phyloP scores from a whole-genome alignment of 2,888 invertebrate genomes.

The Zeuzera pyrina region DNA sequence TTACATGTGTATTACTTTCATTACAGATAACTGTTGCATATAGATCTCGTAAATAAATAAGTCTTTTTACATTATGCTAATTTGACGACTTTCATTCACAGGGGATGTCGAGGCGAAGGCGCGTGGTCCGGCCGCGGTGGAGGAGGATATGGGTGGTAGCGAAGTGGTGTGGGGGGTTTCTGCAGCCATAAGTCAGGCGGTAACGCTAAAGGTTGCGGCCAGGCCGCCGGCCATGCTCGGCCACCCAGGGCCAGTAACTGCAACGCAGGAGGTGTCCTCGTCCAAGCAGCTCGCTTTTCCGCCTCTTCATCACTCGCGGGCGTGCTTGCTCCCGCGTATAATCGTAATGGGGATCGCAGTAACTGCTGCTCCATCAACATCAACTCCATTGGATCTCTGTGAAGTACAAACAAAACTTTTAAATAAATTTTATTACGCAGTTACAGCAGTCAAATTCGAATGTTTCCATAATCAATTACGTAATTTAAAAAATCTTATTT shows the following conservation, averaged over 20 bases:
- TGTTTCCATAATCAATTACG: too few species aligned
- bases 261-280: slow-evolving; percentile 59
- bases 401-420: too few species aligned
- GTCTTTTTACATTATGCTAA: slow-evolving; percentile 14
- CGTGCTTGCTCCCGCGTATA: slow-evolving; percentile 77
- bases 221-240: slow-evolving; percentile 90
- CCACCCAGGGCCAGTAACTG: slow-evolving; percentile 72
- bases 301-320: slow-evolving; percentile 70
- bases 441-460: too few species aligned
- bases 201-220: slow-evolving; percentile 86
- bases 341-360: slow-evolving; percentile 75
- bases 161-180: slow-evolving; percentile 78
- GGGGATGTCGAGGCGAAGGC: slow-evolving; percentile 53
- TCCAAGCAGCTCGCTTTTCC: slow-evolving; percentile 72
- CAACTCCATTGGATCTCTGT: slow-evolving; percentile 85
- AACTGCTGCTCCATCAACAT: slow-evolving; percentile 86
- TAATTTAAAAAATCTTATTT: too few species aligned
- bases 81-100: slow-evolving; percentile 42
- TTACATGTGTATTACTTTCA: too few species aligned
- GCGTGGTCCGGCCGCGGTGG: slow-evolving; percentile 52
- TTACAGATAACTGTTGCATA: too few species aligned
- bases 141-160: slow-evolving; percentile 77
- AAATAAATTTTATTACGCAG: too few species aligned
- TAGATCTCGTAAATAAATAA: too few species aligned
- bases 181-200: slow-evolving; percentile 95